These are phyloP conservation scores for Catharus bicknelli DNA, from an alignment of 2,113 vertebrate genomes.

Conservation along the genomic window DNA sequence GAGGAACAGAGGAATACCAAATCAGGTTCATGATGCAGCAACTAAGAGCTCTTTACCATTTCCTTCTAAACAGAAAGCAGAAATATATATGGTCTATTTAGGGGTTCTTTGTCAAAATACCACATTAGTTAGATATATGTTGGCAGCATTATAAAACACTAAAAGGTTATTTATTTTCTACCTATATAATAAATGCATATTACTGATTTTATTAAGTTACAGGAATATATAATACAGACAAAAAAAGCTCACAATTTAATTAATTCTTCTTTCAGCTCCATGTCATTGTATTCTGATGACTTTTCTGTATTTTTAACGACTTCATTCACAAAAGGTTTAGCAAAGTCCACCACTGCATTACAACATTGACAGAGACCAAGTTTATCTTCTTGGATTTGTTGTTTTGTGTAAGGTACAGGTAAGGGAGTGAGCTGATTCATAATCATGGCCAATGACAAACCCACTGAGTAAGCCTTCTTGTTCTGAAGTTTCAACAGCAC, in stretches of 20 bases:
- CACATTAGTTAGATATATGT: not conserved
- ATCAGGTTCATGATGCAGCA: not conserved
- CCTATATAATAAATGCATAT: not conserved
- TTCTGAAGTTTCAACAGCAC: constrained; percentile 83
- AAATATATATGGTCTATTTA: not conserved
- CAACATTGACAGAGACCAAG: constrained; percentile 85
- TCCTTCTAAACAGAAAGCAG: not conserved
- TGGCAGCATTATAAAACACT: not conserved
- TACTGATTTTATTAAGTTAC: not conserved
- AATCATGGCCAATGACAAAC: constrained; percentile 81
- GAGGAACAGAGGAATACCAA: not conserved
- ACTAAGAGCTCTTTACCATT: not conserved
- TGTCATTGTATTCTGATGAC: constrained; percentile 55
- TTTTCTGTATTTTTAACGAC: constrained; percentile 66
- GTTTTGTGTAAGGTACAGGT: constrained; percentile 87
- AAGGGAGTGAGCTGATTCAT: constrained; percentile 85
- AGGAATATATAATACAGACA: not conserved
- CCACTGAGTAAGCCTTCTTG: constrained; percentile 80
- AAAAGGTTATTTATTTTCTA: not conserved
- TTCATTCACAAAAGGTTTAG: constrained; percentile 84
- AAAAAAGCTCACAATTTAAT: constrained; percentile 86
- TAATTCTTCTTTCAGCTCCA: constrained; percentile 83
- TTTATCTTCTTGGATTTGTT: constrained; percentile 84
- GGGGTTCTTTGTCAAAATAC: not conserved
- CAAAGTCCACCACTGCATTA: constrained; percentile 77